phyloP scores from a whole-genome alignment of 2,888 invertebrate species.

The Geophilus truncorum region DNA sequence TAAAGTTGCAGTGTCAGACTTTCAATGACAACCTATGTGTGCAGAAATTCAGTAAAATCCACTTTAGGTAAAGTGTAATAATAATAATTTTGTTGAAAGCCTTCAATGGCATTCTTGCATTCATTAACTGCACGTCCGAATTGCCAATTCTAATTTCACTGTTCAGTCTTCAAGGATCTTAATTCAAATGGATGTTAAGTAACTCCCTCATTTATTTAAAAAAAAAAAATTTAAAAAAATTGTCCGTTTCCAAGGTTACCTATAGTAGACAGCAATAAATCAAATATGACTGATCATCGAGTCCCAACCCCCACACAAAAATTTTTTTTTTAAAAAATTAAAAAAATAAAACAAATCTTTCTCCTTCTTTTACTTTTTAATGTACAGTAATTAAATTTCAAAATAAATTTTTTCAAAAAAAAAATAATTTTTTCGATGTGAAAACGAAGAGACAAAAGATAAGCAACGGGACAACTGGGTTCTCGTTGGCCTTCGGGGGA shows the following conservation, averaged over 20 bases:
- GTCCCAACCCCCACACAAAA: too few relatives aligned
- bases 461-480: slow-evolving; percentile 16
- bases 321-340: too few relatives aligned
- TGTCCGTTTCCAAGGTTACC: neutral
- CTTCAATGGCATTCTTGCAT: neutral
- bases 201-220: neutral
- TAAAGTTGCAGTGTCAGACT: neutral
- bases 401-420: neutral
- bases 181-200: neutral
- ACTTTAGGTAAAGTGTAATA: neutral
- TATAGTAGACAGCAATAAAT: neutral
- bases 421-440: neutral
- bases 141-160: neutral
- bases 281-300: neutral
- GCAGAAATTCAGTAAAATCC: neutral
- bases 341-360: neutral
- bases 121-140: neutral
- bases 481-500: slow-evolving; percentile 20
- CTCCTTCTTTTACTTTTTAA: too few relatives aligned
- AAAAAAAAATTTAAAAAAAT: neutral
- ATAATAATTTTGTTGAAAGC: neutral
- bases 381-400: neutral
- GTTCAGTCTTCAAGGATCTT: neutral
- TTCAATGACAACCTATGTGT: neutral
- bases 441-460: neutral